phyloP scores from a whole-genome alignment of 37 sponge, comb jelly and placozoan species.

The Aplysina aerophoba region DNA sequence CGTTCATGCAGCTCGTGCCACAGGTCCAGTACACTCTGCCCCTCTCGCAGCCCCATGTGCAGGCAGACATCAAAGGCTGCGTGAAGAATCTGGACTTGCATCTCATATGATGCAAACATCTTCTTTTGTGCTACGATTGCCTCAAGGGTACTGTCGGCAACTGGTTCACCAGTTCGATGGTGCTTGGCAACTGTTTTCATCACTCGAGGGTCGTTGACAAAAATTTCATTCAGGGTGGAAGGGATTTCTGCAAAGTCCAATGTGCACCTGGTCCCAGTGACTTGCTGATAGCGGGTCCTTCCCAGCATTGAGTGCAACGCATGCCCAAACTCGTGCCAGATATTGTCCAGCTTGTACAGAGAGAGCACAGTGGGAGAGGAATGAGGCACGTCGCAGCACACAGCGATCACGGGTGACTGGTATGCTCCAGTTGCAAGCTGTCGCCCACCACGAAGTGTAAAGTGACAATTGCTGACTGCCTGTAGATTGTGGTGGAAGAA shows the following conservation, averaged over 20 bases:
- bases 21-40: conserved; percentile 18
- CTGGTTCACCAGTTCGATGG: conserved; percentile 32
- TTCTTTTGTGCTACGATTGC: conserved; percentile 21
- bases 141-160: conserved; percentile 26
- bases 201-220: conserved; percentile 71
- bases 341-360: conserved; percentile 69
- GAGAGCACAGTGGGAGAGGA: conserved; percentile 40
- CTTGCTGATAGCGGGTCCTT: conserved; percentile 85
- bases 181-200: conserved; percentile 68
- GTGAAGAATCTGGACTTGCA: conserved; percentile 70
- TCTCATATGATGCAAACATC: conserved; percentile 64
- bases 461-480: conserved; percentile 72
- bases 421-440: conserved; percentile 26
- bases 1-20: conserved; percentile 40
- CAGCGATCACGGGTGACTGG: conserved; percentile 86
- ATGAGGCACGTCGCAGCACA: conserved; percentile 60
- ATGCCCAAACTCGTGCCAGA: conserved; percentile 98
- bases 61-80: conserved; percentile 75
- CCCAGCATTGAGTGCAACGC: conserved; percentile 93
- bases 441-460: conserved; percentile 81
- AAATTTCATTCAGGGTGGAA: conserved; percentile 90
- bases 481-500: conserved; percentile 59
- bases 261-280: conserved; percentile 92
- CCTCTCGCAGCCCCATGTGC: conserved; percentile 44
- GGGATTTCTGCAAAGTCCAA: conserved; percentile 97